These are phyloP conservation scores for Paraescarpia echinospica DNA, from an alignment of 1,140 invertebrate genomes.

Conservation along the genomic window DNA sequence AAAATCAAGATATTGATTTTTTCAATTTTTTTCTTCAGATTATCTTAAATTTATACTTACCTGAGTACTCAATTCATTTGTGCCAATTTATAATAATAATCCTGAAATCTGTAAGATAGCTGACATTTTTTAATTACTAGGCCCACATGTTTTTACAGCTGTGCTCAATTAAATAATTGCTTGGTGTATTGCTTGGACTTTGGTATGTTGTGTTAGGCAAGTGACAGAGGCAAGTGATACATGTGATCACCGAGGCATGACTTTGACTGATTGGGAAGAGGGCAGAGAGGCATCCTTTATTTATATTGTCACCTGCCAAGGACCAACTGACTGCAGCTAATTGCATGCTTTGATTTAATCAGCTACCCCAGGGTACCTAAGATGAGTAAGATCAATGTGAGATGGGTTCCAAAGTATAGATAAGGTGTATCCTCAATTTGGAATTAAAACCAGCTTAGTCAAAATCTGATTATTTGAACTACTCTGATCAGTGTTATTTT, in stretches of 20 bases:
- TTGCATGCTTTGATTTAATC: slow-evolving; percentile 16
- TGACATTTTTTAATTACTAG: slow-evolving; percentile 5
- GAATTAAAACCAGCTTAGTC: no score
- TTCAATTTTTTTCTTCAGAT: slow-evolving; percentile 8
- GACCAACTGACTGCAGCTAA: slow-evolving; percentile 12
- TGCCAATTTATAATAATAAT: slow-evolving; percentile 10
- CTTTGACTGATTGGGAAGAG: slow-evolving; percentile 19
- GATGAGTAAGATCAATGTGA: no score
- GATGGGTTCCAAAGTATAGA: no score
- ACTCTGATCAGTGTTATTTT: no score
- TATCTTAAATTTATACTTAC: slow-evolving; percentile 13
- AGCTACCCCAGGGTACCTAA: no score
- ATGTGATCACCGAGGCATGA: slow-evolving; percentile 13
- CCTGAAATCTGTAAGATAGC: neutral
- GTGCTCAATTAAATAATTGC: slow-evolving; percentile 16
- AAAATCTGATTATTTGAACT: no score
- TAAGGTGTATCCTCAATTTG: no score
- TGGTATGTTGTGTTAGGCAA: slow-evolving; percentile 14
- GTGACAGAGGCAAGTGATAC: slow-evolving; percentile 12
- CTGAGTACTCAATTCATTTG: slow-evolving; percentile 5
- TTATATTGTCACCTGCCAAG: slow-evolving; percentile 9
- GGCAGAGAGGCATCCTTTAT: no score
- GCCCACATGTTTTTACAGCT: slow-evolving; percentile 12
- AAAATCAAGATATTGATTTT: slow-evolving; percentile 19
- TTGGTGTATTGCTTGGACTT: slow-evolving; percentile 12